Percentiles rank a stretch among this genome's conserved stretches.
phyloP scores from a whole-genome alignment of 1,140 invertebrate species.

The Nymphalis io region DNA sequence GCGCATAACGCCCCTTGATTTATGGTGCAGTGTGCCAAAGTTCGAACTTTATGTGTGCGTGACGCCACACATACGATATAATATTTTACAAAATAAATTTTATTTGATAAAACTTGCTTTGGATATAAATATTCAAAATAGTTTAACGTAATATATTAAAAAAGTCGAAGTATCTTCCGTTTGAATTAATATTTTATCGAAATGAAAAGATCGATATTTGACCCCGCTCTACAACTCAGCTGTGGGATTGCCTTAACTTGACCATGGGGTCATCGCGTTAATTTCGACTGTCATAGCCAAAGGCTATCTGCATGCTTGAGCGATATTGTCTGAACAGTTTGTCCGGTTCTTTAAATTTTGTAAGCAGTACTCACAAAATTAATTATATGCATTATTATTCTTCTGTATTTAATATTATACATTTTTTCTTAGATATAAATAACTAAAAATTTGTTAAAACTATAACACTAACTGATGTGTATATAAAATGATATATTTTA shows the following conservation, averaged over 20 bases:
- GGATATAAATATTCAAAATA: slow-evolving; percentile 30
- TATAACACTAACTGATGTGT: too few species aligned
- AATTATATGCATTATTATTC: neutral
- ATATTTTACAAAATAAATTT: slow-evolving; percentile 42
- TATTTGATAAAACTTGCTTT: slow-evolving; percentile 33
- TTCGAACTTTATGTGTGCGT: slow-evolving; percentile 78
- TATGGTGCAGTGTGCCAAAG: slow-evolving; percentile 79
- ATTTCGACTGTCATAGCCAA: slow-evolving; percentile 58
- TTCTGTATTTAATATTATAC: neutral
- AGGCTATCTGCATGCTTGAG: slow-evolving; percentile 19
- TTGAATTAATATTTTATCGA: slow-evolving; percentile 30
- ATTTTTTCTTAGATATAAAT: too few species aligned
- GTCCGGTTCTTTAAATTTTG: slow-evolving; percentile 4
- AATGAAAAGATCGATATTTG: slow-evolving; percentile 43
- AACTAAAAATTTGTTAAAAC: too few species aligned
- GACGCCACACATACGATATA: slow-evolving; percentile 54
- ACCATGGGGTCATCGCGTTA: slow-evolving; percentile 46
- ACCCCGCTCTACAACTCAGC: slow-evolving; percentile 49
- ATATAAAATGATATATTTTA: too few species aligned
- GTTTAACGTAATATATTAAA: slow-evolving; percentile 23
- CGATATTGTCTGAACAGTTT: slow-evolving; percentile 4
- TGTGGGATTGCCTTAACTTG: slow-evolving; percentile 43
- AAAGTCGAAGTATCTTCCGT: slow-evolving; percentile 18
- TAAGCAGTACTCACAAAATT: neutral
- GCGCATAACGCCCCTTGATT: slow-evolving; percentile 82